Evolutionary conservation across 2,888 invertebrate genomes (phyloP).

Genomic region (Pterostichus niger): DNA sequence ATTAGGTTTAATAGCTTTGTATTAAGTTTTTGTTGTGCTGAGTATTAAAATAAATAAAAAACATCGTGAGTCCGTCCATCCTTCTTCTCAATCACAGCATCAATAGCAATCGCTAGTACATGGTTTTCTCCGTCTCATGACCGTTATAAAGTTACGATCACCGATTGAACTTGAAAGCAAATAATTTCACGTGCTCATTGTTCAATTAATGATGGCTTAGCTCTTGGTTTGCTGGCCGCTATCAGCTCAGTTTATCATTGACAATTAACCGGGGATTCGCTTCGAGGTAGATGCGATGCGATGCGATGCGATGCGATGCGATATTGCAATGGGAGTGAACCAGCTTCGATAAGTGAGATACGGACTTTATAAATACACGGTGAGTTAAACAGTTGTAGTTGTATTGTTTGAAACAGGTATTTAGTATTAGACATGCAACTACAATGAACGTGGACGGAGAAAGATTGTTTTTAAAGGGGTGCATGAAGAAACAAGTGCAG

Average conservation of each 20-base stretch:
- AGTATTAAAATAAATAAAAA: no score
- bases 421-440: not conserved
- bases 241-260: slow-evolving; percentile 22
- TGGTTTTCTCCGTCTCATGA: no score
- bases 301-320: no score
- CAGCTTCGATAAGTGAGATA: not conserved
- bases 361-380: slow-evolving; percentile 1
- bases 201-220: slow-evolving; percentile 32
- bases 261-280: slow-evolving; percentile 8
- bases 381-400: not conserved
- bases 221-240: slow-evolving; percentile 4
- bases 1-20: no score
- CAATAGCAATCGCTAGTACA: no score
- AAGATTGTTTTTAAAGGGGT: no score
- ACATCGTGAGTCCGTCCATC: no score
- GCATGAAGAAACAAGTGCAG: no score
- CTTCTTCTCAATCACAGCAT: no score
- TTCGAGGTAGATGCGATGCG: no score
- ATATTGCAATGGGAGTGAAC: not conserved
- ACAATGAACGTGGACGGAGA: no score
- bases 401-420: not conserved
- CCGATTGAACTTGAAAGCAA: slow-evolving; percentile 8
- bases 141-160: not conserved
- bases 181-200: slow-evolving; percentile 35
- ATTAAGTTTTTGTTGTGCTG: no score